Conservation (phyloP, 2,888 invertebrate species). For the Nysson spinosus region DNA sequence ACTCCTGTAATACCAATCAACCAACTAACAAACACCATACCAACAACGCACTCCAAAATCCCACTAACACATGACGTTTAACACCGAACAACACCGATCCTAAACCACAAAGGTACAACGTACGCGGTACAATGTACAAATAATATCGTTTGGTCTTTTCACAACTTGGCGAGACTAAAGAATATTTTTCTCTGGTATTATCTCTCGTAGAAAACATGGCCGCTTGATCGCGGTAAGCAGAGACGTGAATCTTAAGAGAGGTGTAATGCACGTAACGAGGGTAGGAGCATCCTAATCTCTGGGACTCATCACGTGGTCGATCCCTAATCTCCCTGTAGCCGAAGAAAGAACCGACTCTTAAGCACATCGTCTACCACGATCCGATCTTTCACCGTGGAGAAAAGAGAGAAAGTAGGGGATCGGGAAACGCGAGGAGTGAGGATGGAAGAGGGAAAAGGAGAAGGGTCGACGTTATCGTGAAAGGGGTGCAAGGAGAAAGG, state of each 20-base stretch:
- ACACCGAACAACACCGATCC: too few relatives aligned
- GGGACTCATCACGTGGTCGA: constrained; percentile 36
- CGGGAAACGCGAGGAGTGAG: too few relatives aligned
- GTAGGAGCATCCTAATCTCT: constrained; percentile 52
- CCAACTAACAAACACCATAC: too few relatives aligned
- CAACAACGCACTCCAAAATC: too few relatives aligned
- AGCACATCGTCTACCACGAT: constrained; percentile 56
- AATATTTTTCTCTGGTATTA: too few relatives aligned
- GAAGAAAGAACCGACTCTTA: constrained; percentile 54
- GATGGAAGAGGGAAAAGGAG: neutral
- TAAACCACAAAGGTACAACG: too few relatives aligned
- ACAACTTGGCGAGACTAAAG: too few relatives aligned
- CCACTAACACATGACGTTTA: too few relatives aligned
- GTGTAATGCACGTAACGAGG: constrained; percentile 44
- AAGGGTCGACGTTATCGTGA: constrained; percentile 9
- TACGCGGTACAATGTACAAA: too few relatives aligned
- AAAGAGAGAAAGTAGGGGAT: constrained; percentile 25
- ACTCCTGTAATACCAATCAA: neutral
- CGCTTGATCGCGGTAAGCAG: constrained; percentile 9
- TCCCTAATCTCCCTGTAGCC: constrained; percentile 41
- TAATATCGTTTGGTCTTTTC: too few relatives aligned
- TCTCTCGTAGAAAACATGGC: too few relatives aligned
- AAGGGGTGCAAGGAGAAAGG: neutral
- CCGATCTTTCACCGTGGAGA: constrained; percentile 37
- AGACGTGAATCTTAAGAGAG: constrained; percentile 1